phyloP scores from a whole-genome alignment of 2,888 invertebrate species.

The Tinea trinotella region DNA sequence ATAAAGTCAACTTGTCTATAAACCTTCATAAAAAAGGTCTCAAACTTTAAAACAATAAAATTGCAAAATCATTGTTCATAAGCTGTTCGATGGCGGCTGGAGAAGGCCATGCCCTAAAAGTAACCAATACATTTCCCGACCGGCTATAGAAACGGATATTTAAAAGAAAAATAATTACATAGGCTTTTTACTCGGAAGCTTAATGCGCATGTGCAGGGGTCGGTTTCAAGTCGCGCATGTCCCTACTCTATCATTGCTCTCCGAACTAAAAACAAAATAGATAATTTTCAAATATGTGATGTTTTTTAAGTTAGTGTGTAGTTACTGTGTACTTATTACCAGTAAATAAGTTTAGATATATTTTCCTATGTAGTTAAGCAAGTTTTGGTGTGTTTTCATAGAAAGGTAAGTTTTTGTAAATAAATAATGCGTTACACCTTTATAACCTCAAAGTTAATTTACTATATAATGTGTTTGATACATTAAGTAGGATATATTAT shows the following conservation, averaged over 20 bases:
- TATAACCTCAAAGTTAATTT: not conserved
- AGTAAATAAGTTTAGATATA: not conserved
- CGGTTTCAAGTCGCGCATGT: not conserved
- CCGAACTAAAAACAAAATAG: not conserved
- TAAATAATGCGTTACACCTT: not conserved
- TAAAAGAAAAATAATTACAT: slow-evolving; percentile 11
- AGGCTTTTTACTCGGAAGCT: no score
- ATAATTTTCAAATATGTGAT: not conserved
- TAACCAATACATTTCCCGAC: slow-evolving; percentile 1
- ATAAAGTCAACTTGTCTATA: not conserved
- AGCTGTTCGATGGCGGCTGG: not conserved
- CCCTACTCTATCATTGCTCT: not conserved
- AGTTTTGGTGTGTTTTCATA: not conserved
- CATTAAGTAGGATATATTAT: no score
- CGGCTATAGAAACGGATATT: slow-evolving; percentile 6
- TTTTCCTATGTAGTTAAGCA: not conserved
- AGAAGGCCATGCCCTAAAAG: slow-evolving; percentile 4
- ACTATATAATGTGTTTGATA: no score
- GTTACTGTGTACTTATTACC: not conserved
- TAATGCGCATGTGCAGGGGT: not conserved
- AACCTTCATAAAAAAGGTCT: not conserved
- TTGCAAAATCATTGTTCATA: not conserved
- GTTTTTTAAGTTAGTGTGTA: not conserved
- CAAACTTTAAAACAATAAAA: slow-evolving; percentile 4
- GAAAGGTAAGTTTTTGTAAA: not conserved